Evolutionary conservation across 2,797 vertebrate genomes (phyloP).

Genomic region (Crax fasciolata): DNA sequence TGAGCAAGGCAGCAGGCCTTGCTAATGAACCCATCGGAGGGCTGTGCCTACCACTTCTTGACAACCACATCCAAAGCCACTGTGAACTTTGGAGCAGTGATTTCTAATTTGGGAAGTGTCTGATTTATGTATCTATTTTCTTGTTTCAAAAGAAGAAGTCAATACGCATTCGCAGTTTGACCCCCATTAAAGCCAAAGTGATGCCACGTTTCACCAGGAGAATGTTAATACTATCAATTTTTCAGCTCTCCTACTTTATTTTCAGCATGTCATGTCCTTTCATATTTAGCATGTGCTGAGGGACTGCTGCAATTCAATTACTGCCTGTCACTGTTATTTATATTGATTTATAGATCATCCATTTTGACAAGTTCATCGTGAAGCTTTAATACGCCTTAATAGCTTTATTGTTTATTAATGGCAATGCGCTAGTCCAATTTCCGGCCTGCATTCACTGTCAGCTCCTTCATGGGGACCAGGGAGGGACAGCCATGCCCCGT

Average conservation of each 20-base stretch:
- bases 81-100: conserved; percentile 33
- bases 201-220: conserved; percentile 32
- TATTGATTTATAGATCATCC: conserved; percentile 81
- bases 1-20: conserved; percentile 26
- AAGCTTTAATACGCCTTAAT: conserved; percentile 80
- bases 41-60: neutral
- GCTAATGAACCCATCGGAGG: conserved; percentile 36
- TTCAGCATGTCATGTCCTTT: conserved; percentile 66
- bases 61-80: neutral
- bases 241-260: conserved; percentile 69
- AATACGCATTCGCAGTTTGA: conserved; percentile 61
- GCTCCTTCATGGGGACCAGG: neutral
- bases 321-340: conserved; percentile 77
- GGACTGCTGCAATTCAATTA: conserved; percentile 80
- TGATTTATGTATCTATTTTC: conserved; percentile 57
- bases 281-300: conserved; percentile 71
- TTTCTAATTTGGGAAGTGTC: conserved; percentile 58
- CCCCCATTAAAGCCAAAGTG: conserved; percentile 47
- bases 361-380: conserved; percentile 77
- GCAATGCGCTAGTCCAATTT: conserved; percentile 17
- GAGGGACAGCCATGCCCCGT: neutral
- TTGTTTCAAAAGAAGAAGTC: conserved; percentile 61
- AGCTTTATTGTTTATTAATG: conserved; percentile 83
- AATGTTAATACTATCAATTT: conserved; percentile 57
- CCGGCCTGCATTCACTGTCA: conserved; percentile 18